A percentile compares a stretch with the other conserved stretches of the same genome.
Conservation (phyloP, 2,888 invertebrate genomes). For the Drepanosiphum platanoidis region DNA sequence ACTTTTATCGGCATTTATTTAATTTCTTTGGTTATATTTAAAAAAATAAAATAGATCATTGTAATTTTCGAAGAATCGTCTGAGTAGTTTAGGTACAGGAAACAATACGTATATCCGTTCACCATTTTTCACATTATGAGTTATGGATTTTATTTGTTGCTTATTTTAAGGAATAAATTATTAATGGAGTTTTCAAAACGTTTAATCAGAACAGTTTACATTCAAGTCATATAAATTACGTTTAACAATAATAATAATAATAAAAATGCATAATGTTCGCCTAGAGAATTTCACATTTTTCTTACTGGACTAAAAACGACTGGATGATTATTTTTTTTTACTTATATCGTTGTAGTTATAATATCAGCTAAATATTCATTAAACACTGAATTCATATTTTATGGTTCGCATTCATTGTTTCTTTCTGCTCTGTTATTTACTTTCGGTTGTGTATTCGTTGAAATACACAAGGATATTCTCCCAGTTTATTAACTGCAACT, state of each 20-base stretch:
- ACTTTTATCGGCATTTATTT: too few relatives aligned
- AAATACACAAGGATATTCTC: background rate
- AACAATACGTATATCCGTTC: too few relatives aligned
- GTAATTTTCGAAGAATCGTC: too few relatives aligned
- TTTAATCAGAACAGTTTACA: background rate
- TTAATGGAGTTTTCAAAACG: background rate
- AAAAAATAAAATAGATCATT: too few relatives aligned
- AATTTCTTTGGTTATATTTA: too few relatives aligned
- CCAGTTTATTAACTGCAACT: background rate
- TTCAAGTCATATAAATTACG: background rate
- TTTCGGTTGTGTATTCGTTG: too few relatives aligned
- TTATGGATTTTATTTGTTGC: background rate
- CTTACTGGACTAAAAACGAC: background rate
- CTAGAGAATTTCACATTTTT: background rate
- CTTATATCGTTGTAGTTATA: background rate
- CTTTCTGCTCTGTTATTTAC: background rate
- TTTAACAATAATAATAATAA: background rate
- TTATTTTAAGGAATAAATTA: background rate
- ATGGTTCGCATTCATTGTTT: background rate
- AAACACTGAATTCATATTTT: background rate
- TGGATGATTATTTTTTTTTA: background rate
- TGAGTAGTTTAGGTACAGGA: too few relatives aligned
- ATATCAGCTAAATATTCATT: background rate
- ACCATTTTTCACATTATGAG: too few relatives aligned
- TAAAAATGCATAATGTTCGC: background rate